phyloP scores from a whole-genome alignment of 2,797 vertebrate species.

The Furcifer pardalis region DNA sequence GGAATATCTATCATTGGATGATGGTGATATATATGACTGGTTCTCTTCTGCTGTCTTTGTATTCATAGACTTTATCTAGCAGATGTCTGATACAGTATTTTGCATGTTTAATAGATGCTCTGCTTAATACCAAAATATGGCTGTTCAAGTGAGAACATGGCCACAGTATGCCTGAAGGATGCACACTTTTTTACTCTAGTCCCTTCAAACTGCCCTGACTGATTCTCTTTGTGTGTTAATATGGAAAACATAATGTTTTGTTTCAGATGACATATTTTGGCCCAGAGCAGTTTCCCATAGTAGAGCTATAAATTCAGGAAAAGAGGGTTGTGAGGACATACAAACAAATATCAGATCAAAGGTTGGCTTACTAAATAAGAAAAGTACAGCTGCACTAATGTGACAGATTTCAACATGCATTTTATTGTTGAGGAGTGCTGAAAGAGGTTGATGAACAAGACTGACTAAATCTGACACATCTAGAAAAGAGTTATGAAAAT shows the following conservation, averaged over 20 bases:
- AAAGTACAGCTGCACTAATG: not conserved
- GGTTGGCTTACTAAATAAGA: not conserved
- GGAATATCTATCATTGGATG: not conserved
- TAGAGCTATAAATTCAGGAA: slow-evolving; percentile 11
- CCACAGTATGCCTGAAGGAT: not conserved
- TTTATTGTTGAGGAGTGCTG: slow-evolving; percentile 21
- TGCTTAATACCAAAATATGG: not conserved
- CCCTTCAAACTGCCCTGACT: slow-evolving; percentile 33
- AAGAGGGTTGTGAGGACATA: slow-evolving; percentile 30
- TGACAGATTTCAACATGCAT: slow-evolving; percentile 17
- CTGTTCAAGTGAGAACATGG: not conserved
- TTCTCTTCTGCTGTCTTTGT: not conserved
- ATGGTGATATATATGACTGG: not conserved
- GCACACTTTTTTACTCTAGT: slow-evolving; percentile 33
- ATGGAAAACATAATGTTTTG: not conserved
- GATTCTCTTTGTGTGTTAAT: slow-evolving; percentile 26
- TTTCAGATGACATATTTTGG: slow-evolving; percentile 16
- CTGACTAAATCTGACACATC: slow-evolving; percentile 13
- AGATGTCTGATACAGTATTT: not conserved
- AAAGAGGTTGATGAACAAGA: not conserved
- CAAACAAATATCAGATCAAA: not conserved
- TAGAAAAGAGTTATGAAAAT: slow-evolving; percentile 21
- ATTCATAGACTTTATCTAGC: not conserved
- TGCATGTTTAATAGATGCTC: slow-evolving; percentile 17
- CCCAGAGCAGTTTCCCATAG: slow-evolving; percentile 8